Conservation (phyloP, 2,113 vertebrate species). For the Neodon shergylaensis region DNA sequence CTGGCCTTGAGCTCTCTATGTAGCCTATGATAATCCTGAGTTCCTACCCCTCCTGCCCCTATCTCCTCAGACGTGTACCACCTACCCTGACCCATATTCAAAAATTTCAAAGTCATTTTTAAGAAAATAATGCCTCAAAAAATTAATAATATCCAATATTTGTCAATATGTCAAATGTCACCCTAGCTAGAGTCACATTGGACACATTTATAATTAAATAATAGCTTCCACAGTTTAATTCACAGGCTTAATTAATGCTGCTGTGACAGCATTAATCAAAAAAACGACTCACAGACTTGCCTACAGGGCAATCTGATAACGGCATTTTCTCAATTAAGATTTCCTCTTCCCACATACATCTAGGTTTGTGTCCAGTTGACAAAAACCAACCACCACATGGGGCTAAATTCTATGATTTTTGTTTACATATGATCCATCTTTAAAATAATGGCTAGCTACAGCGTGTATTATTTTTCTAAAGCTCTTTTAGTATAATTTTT, state of each 20-base stretch:
- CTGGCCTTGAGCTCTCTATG: not conserved
- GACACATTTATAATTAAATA: not conserved
- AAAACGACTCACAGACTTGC: not conserved
- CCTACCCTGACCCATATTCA: not conserved
- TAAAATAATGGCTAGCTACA: conserved; percentile 30
- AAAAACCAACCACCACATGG: not conserved
- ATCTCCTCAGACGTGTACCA: not conserved
- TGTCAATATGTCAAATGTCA: conserved; percentile 22
- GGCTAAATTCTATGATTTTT: not conserved
- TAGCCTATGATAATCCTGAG: not conserved
- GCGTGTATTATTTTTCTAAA: not conserved
- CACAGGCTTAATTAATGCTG: not conserved
- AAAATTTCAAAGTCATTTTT: conserved; percentile 50
- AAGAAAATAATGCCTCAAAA: not conserved
- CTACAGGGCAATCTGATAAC: not conserved
- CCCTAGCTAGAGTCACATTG: not conserved
- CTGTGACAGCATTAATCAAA: not conserved
- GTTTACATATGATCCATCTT: not conserved
- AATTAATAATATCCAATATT: not conserved
- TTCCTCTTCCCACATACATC: not conserved
- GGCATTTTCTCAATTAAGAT: not conserved
- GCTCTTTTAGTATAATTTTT: not conserved
- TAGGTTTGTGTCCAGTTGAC: not conserved
- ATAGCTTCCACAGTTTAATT: not conserved
- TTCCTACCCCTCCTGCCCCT: not conserved